These are phyloP conservation scores for Mizuhopecten yessoensis DNA, from an alignment of 1,140 invertebrate genomes.

Conservation along the genomic window DNA sequence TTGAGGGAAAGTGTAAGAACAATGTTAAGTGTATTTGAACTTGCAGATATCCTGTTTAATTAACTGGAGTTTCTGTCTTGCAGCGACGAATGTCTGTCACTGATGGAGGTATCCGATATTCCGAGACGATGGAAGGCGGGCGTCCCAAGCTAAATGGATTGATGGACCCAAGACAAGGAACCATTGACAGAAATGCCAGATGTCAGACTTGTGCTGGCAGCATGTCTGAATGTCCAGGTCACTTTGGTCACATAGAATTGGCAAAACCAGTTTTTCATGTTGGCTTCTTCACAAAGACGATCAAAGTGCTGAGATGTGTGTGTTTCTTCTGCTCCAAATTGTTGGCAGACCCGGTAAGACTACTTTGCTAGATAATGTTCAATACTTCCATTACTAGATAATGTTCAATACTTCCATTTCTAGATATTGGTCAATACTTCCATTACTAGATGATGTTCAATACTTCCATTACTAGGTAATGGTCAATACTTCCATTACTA, in stretches of 20 bases:
- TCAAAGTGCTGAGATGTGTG: slow-evolving; percentile 98
- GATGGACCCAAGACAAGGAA: slow-evolving; percentile 99
- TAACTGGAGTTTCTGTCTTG: slow-evolving; percentile 50
- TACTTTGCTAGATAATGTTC: not conserved
- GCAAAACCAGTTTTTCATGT: slow-evolving; percentile 99
- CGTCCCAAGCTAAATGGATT: slow-evolving; percentile 98
- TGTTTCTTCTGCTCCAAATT: slow-evolving; percentile 99
- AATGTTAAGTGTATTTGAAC: too few species aligned
- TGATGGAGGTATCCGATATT: slow-evolving; percentile 97
- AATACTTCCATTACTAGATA: too few species aligned
- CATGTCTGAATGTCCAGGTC: slow-evolving; percentile 99
- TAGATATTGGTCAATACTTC: too few species aligned
- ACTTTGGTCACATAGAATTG: slow-evolving; percentile 99
- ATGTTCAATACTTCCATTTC: too few species aligned
- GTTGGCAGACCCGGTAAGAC: slow-evolving; percentile 94
- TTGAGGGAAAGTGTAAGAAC: too few species aligned
- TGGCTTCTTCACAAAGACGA: slow-evolving; percentile 98
- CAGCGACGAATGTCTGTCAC: slow-evolving; percentile 93
- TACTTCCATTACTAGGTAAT: too few species aligned
- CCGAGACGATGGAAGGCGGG: slow-evolving; percentile 99
- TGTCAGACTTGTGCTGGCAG: slow-evolving; percentile 99
- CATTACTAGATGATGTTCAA: too few species aligned
- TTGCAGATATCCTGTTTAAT: too few species aligned
- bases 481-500: too few species aligned
- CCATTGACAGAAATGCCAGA: slow-evolving; percentile 93